Evolutionary conservation across 2,888 invertebrate genomes (phyloP).

Genomic region (Rugalucina vietnamica): DNA sequence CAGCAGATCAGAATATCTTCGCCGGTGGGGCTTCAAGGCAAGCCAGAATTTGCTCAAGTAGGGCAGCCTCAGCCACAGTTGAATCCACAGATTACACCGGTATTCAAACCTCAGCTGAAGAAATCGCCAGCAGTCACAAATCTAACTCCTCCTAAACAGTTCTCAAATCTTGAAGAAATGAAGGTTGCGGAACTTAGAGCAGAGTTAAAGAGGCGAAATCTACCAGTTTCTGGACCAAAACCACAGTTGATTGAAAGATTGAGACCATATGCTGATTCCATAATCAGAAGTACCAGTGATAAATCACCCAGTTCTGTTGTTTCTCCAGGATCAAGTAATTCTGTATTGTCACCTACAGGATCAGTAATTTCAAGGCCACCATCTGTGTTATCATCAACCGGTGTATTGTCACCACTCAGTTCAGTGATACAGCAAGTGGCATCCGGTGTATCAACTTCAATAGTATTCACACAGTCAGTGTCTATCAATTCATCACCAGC

Average conservation of each 20-base stretch:
- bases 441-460: constrained; percentile 27
- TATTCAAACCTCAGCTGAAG: constrained; percentile 57
- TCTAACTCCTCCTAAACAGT: constrained; percentile 66
- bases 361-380: constrained; percentile 32
- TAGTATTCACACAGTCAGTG: constrained; percentile 43
- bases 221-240: constrained; percentile 98
- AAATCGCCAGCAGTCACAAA: constrained; percentile 78
- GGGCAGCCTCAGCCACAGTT: constrained; percentile 63
- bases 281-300: constrained; percentile 57
- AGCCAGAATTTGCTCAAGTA: constrained; percentile 51
- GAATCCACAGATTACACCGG: constrained; percentile 58
- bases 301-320: constrained; percentile 50
- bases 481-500: constrained; percentile 29
- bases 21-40: constrained; percentile 49
- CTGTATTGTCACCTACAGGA: constrained; percentile 48
- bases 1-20: constrained; percentile 56
- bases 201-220: constrained; percentile 95
- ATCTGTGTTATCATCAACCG: constrained; percentile 48
- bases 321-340: constrained; percentile 45
- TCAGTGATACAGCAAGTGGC: constrained; percentile 57
- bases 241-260: constrained; percentile 96
- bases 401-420: constrained; percentile 52
- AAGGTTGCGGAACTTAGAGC: constrained; percentile 97
- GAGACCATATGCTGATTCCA: constrained; percentile 86
- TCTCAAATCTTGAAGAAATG: constrained; percentile 93